phyloP scores from a whole-genome alignment of 2,797 vertebrate genomes.

The Trachops cirrhosus region DNA sequence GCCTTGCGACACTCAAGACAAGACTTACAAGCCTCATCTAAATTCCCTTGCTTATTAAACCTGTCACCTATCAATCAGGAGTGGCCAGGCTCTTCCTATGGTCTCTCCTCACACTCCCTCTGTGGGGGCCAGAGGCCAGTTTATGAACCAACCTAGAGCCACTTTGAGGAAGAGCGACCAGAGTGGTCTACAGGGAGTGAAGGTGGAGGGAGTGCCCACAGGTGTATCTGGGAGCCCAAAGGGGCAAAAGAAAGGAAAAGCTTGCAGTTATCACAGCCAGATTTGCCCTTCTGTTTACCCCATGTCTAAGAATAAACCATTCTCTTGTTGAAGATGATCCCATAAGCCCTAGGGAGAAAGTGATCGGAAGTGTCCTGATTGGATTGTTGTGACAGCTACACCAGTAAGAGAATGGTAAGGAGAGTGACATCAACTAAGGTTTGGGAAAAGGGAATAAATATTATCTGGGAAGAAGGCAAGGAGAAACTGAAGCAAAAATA shows the following conservation, averaged over 20 bases:
- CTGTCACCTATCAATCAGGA: background rate
- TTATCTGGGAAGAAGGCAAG: slow-evolving; percentile 13
- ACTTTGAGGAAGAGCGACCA: background rate
- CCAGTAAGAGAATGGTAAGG: slow-evolving; percentile 13
- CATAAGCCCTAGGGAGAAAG: background rate
- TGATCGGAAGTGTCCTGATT: background rate
- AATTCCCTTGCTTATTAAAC: background rate
- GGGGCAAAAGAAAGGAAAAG: background rate
- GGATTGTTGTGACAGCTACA: background rate
- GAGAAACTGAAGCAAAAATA: slow-evolving; percentile 35
- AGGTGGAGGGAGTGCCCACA: background rate
- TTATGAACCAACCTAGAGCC: background rate
- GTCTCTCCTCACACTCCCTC: background rate
- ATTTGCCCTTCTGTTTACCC: background rate
- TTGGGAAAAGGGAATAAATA: slow-evolving; percentile 41
- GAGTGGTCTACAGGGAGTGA: background rate
- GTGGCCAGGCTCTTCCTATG: background rate
- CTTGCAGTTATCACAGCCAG: background rate
- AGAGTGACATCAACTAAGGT: background rate
- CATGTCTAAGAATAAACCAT: background rate
- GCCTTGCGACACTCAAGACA: background rate
- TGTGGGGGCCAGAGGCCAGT: background rate
- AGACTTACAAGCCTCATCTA: background rate
- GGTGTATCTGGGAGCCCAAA: background rate
- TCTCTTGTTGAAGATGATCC: slow-evolving; percentile 32